Conservation (phyloP, 2,888 invertebrate genomes). For the Drosophila conformis region DNA sequence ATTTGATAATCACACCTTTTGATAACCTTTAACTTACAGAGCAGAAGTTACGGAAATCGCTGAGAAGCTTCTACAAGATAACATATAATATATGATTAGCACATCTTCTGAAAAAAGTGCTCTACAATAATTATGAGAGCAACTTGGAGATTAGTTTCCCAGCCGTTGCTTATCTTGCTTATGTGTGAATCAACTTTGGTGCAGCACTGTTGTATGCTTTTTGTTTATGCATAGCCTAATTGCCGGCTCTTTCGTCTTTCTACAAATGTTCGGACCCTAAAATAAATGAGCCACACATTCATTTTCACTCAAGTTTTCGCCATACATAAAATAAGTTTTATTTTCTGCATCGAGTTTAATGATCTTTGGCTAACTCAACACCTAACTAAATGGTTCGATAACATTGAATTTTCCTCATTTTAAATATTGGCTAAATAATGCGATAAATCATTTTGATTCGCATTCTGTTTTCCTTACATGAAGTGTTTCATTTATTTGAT, state of each 20-base stretch:
- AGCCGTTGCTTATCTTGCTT: slow-evolving; percentile 4
- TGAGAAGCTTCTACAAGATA: not conserved
- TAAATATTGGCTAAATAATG: slow-evolving; percentile 57
- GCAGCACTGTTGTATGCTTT: slow-evolving; percentile 49
- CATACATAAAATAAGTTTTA: slow-evolving; percentile 40
- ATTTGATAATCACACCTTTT: slow-evolving; percentile 5
- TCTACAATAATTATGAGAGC: not conserved
- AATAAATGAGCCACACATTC: slow-evolving; percentile 42
- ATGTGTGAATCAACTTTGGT: slow-evolving; percentile 29
- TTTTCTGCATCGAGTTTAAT: slow-evolving; percentile 52
- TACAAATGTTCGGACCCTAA: slow-evolving; percentile 58
- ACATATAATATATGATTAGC: not conserved
- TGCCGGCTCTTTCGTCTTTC: slow-evolving; percentile 36
- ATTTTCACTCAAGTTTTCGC: slow-evolving; percentile 66
- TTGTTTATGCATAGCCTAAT: slow-evolving; percentile 50
- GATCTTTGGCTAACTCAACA: slow-evolving; percentile 59
- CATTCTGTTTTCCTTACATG: slow-evolving; percentile 29
- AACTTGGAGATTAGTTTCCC: not conserved
- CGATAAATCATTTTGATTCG: slow-evolving; percentile 67
- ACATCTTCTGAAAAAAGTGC: not conserved
- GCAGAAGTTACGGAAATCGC: not conserved
- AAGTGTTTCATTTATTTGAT: slow-evolving; percentile 33
- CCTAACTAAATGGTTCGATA: slow-evolving; percentile 57
- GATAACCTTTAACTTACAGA: not conserved
- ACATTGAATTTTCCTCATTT: slow-evolving; percentile 51